Evolutionary conservation across 2,113 vertebrate genomes (phyloP).

Genomic region (Rhodinocichla rosea): DNA sequence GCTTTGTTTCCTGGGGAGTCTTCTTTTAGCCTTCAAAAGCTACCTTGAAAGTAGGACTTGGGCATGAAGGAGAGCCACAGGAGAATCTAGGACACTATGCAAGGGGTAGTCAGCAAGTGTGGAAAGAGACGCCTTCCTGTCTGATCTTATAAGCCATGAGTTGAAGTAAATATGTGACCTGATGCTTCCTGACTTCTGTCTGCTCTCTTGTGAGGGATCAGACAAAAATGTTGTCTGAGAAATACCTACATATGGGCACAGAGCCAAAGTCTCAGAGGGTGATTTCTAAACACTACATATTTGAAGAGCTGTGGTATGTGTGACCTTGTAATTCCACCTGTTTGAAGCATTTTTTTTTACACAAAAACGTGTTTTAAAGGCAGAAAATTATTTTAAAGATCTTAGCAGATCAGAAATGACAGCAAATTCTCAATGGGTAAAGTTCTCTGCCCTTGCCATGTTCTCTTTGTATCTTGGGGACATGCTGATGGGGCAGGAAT

Average conservation of each 20-base stretch:
- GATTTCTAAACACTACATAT: neutral
- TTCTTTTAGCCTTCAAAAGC: neutral
- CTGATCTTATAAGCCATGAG: neutral
- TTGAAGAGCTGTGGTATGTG: neutral
- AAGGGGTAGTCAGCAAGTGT: neutral
- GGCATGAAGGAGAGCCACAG: neutral
- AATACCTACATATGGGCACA: neutral
- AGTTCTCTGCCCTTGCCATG: neutral
- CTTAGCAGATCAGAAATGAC: neutral
- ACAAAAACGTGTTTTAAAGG: neutral
- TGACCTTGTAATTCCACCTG: neutral
- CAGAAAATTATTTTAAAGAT: neutral
- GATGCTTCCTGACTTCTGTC: neutral
- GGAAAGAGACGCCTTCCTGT: neutral
- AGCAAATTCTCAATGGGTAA: neutral
- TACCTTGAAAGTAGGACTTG: neutral
- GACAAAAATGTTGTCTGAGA: neutral
- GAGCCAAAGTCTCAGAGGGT: neutral
- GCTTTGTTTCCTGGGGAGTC: neutral
- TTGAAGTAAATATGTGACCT: neutral
- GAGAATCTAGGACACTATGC: neutral
- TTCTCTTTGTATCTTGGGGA: neutral
- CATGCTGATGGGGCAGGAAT: neutral
- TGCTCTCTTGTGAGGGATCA: neutral
- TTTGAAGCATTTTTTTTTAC: neutral